These are phyloP conservation scores for Smittia aterrima DNA, from an alignment of 2,888 invertebrate species.

Conservation along the genomic window DNA sequence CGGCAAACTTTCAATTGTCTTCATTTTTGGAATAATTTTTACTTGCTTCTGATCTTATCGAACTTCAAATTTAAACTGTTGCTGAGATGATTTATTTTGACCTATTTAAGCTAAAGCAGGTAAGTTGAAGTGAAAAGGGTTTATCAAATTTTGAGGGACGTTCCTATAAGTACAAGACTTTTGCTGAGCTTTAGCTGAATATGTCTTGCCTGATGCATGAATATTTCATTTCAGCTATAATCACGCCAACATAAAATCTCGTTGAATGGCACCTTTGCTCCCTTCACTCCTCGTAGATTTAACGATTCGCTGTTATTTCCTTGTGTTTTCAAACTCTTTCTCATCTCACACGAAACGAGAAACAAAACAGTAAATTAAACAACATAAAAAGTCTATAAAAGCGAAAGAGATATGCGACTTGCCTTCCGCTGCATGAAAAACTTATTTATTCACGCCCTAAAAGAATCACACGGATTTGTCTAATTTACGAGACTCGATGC, in stretches of 20 bases:
- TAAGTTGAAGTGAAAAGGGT: too few species aligned
- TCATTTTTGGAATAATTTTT: too few species aligned
- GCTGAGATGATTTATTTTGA: too few species aligned
- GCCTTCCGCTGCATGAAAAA: not conserved
- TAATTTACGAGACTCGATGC: conserved; percentile 7
- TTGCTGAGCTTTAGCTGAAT: too few species aligned
- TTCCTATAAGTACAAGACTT: too few species aligned
- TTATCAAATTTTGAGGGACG: too few species aligned
- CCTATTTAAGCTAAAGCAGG: too few species aligned
- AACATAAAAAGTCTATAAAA: conserved; percentile 28
- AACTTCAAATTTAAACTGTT: too few species aligned
- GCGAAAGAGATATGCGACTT: not conserved
- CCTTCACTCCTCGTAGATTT: not conserved
- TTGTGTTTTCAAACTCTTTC: not conserved
- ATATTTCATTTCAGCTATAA: conserved; percentile 4
- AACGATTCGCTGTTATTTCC: not conserved
- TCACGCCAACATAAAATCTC: not conserved
- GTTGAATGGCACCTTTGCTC: not conserved
- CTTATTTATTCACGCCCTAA: not conserved
- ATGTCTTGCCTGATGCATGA: too few species aligned
- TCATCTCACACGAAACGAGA: not conserved
- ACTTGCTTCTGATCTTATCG: too few species aligned
- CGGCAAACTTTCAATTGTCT: too few species aligned
- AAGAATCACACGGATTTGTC: conserved; percentile 27
- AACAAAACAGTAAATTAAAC: conserved; percentile 20